A percentile compares a stretch with the other conserved stretches of the same genome.
Conservation (phyloP, 1,140 invertebrate species). For the Drosophila ironensis region DNA sequence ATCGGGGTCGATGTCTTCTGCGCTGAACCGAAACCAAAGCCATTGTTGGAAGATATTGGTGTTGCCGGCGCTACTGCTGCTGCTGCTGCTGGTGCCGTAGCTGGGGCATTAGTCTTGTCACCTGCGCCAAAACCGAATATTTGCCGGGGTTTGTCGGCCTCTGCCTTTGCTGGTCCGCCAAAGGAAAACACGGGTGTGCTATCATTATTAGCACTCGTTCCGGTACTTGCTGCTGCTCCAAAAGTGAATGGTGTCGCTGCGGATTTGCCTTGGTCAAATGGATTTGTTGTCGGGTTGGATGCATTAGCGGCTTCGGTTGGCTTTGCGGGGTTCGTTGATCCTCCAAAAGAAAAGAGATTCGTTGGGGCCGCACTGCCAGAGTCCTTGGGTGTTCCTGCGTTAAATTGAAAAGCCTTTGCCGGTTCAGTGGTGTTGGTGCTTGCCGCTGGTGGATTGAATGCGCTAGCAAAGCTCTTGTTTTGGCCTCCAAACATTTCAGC, state of each 20-base stretch:
- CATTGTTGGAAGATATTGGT: neutral
- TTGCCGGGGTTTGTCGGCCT: constrained; percentile 4
- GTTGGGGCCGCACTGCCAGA: neutral
- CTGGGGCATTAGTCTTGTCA: constrained; percentile 1
- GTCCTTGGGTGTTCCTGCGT: neutral
- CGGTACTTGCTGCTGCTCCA: constrained; percentile 2
- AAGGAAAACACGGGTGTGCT: constrained; percentile 20
- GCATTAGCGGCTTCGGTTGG: neutral
- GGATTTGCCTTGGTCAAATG: constrained; percentile 9
- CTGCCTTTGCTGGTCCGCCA: constrained; percentile 13
- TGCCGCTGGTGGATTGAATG: neutral
- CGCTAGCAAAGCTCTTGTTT: constrained; percentile 9
- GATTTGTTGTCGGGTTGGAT: neutral
- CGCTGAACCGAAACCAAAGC: constrained; percentile 28
- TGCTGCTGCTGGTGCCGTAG: neutral
- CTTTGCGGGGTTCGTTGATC: neutral
- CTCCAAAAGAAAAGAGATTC: constrained; percentile 30
- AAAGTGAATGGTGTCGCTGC: constrained; percentile 16
- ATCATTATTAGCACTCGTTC: neutral
- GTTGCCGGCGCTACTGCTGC: neutral
- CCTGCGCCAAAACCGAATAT: constrained; percentile 41
- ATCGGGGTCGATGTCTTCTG: constrained; percentile 4
- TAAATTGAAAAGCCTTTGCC: constrained; percentile 1
- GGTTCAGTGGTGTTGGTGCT: neutral
- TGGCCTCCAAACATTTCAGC: constrained; percentile 6